Evolutionary conservation across 2,888 invertebrate species (phyloP), one percentile per base, ranked within the genome.

Genomic region (Spialia ferax): DNA sequence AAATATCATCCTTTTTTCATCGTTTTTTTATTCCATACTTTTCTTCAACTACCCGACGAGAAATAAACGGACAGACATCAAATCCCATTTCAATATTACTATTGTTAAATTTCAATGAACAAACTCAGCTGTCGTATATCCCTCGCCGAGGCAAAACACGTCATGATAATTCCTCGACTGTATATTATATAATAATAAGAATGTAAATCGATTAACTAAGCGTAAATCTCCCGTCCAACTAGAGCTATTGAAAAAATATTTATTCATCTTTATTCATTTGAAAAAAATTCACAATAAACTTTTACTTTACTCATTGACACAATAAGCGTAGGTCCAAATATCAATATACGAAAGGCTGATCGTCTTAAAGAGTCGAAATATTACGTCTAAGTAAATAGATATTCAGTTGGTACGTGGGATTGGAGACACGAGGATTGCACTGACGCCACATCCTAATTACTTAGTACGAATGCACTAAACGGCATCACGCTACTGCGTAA

Each of bases 161-260:
- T 42, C 54, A 32, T 15, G 6, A 76, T 75, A 70, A 84, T 88
- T 87, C 89, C 89, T 86, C 88, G 72, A 88, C 87, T 88, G 87
- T 86, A 87, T 84, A 90, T 73, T 66, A 42, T 69, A 73, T 42
- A 1, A 45, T 10, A 42, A 42, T 15, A 6, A 42, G 73, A 72
- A 82, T 74, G 57, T 35, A 57, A 59, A 84, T 79, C 76, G 79
- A 80, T 84, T 74, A 81, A 81, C 80, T 82, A 86, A 83, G 80
- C 84, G 79, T 83, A 81, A 77, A 78, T 74, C 76, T 77, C 79
- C 79, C 79, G 79, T 81, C 79, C 78, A 80, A 80, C 82, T 82
- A 22, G 18, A 79, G 70, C 79, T 86, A 79, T 78, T 79, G 85
- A 84, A 89, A 88, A 89, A 87, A 89, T 89, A 88, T 85, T 73